Evolutionary conservation across 2,888 invertebrate genomes (phyloP).

Genomic region (Polydrusus tereticollis): DNA sequence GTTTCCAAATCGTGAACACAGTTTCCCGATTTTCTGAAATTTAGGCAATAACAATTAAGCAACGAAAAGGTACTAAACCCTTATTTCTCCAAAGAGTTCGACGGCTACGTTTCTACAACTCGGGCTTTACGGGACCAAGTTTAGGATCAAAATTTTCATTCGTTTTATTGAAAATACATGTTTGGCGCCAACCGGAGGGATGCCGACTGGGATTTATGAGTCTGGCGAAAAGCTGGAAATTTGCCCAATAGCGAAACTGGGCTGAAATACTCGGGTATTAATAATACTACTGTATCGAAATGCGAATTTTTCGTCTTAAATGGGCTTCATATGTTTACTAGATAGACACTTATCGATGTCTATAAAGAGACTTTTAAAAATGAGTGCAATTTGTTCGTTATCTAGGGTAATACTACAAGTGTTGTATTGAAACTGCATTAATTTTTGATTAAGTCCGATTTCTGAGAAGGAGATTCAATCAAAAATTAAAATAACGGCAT

Average conservation of each 20-base stretch:
- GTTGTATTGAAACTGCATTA: no score
- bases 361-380: background rate
- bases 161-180: slow-evolving; percentile 29
- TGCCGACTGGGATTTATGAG: slow-evolving; percentile 20
- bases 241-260: slow-evolving; percentile 10
- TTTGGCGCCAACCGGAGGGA: slow-evolving; percentile 25
- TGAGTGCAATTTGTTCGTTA: background rate
- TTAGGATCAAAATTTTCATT: slow-evolving; percentile 15
- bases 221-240: slow-evolving; percentile 29
- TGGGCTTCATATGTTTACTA: background rate
- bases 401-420: no score
- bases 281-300: background rate
- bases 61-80: no score
- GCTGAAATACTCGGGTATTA: background rate
- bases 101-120: background rate
- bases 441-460: no score
- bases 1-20: no score
- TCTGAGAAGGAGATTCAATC: no score
- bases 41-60: no score
- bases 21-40: no score
- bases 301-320: background rate
- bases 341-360: background rate
- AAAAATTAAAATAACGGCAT: no score
- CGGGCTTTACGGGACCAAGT: slow-evolving; percentile 31
- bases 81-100: background rate